Conservation (phyloP, 2,113 vertebrate genomes). For the Manacus vitellinus region DNA sequence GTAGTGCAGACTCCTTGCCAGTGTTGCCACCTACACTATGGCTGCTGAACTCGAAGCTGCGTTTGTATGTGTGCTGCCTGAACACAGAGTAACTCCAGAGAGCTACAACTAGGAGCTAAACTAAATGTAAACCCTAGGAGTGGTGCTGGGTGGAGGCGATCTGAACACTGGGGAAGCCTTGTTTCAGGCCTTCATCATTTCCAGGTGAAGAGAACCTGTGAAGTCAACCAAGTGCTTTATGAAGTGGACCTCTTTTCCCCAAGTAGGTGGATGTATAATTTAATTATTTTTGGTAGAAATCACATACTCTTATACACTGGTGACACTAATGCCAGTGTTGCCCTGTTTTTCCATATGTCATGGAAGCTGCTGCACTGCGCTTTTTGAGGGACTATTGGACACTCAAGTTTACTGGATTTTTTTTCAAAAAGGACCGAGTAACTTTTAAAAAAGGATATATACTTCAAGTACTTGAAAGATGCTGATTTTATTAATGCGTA, state of each 20-base stretch:
- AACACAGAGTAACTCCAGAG: rapidly evolving
- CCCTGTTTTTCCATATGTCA: not conserved
- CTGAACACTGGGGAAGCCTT: rapidly evolving
- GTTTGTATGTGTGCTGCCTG: not conserved
- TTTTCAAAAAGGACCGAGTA: not conserved
- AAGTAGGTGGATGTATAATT: not conserved
- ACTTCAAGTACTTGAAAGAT: not conserved
- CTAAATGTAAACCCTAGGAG: not conserved
- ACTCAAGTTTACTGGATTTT: not conserved
- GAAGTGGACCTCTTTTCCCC: not conserved
- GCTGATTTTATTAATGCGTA: not conserved
- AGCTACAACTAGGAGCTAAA: not conserved
- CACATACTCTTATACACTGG: not conserved
- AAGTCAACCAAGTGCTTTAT: not conserved
- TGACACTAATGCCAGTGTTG: not conserved
- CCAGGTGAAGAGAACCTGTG: not conserved
- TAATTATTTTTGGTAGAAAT: not conserved
- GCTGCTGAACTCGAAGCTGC: rapidly evolving
- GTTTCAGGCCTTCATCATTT: not conserved
- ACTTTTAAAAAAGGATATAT: not conserved
- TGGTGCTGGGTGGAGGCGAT: not conserved
- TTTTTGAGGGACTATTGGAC: not conserved
- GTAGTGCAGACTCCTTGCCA: rapidly evolving
- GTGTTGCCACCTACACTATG: not conserved
- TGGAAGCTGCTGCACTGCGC: not conserved